Base-by-base conservation (phyloP, 2,797 vertebrate genomes). In the Tadarida brasiliensis region DNA sequence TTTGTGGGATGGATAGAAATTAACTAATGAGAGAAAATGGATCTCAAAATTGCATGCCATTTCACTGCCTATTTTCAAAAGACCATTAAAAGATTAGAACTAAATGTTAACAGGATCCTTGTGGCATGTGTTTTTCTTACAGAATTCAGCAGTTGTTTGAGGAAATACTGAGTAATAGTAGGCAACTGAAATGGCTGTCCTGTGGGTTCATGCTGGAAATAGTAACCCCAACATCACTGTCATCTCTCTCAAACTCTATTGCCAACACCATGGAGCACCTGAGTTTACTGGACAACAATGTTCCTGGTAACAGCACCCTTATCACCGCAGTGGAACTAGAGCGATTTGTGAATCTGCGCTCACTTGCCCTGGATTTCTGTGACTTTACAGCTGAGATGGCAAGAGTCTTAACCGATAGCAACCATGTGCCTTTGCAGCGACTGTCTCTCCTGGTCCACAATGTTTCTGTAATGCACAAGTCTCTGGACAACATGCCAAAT, bases 101-200 rank as follows among this genome's bases (percentile, higher is more conserved):
- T 85, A 87, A 87, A 16, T 74, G 24, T 98, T 97, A 97, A 98
- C 82, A 80, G 88, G 70, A 94, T 96, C 63, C 19, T 84, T 97
- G 73, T 98, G 96, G 86, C 87, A 93, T 98, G 57, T 98, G 96
- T 98, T 98, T 96, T 98, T 89, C 91, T 98, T 98, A 83, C 98
- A 99, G 99, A 98, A 99, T 99, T 97, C 99, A 99, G 90, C 99
- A 99, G 97, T 98, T 99, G 96, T 99, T 99, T 98, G 99, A 99
- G 98, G 99, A 99, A 98, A 98, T 99, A 98, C 90, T 99, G 98
- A 99, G 99, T 87, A 99, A 99, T 98, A 99, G 99, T 98, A 99
- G 99, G 97, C 99, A 99, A 98, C 98, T 99, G 95, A 99, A 99
- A 97, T 99, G 99, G 99, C 98, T 99, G 96, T 99, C 99, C 89